A percentile compares a stretch with the other conserved stretches of the same genome.
These are phyloP conservation scores for Anisognathus igniventris DNA, from an alignment of 2,797 vertebrate genomes.

Conservation along the genomic window DNA sequence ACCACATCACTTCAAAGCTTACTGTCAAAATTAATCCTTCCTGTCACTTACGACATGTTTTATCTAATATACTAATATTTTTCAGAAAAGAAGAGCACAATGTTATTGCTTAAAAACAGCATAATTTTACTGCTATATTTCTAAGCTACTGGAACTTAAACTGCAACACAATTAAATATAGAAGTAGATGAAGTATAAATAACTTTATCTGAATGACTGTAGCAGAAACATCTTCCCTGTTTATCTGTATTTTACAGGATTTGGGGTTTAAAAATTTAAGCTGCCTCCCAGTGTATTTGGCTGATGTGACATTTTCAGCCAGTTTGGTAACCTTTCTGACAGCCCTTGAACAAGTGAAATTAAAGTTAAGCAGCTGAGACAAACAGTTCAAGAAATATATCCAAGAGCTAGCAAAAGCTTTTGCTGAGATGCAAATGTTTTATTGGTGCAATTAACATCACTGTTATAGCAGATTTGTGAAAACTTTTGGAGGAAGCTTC, in stretches of 20 bases:
- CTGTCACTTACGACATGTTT: neutral
- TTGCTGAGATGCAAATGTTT: neutral
- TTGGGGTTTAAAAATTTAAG: neutral
- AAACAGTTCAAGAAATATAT: neutral
- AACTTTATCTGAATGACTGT: neutral
- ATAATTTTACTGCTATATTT: neutral
- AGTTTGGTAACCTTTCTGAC: neutral
- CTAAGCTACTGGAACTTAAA: neutral
- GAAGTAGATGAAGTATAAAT: constrained; percentile 1
- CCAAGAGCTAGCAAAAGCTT: neutral
- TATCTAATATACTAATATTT: neutral
- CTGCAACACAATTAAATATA: constrained; percentile 12
- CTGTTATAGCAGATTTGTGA: neutral
- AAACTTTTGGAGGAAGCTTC: neutral
- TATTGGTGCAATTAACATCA: neutral
- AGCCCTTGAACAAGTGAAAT: neutral
- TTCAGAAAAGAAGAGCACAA: neutral
- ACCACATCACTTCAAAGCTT: neutral
- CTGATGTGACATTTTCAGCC: neutral
- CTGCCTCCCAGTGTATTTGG: neutral
- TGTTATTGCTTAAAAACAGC: neutral
- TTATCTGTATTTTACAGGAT: neutral
- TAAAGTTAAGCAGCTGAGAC: neutral
- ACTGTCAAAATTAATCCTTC: constrained; percentile 26
- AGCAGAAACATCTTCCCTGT: neutral